Evolutionary conservation across 2,888 invertebrate species (phyloP).

Genomic region (Melieria omissa): DNA sequence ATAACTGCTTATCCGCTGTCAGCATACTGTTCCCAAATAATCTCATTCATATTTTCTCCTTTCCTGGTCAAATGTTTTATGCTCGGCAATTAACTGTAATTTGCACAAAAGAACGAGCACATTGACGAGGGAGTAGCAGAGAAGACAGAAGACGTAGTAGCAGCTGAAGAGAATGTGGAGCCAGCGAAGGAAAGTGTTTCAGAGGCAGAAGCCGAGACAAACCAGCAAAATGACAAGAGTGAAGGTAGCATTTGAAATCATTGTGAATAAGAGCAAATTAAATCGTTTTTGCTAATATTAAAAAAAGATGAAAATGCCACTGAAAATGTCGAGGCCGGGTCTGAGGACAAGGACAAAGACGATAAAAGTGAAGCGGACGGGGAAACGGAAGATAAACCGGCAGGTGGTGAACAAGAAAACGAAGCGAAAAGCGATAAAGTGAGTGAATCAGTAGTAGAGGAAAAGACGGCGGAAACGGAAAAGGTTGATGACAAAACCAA

Average conservation of each 20-base stretch:
- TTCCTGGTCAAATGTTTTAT: too few species aligned
- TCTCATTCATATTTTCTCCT: too few species aligned
- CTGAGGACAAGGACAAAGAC: slow-evolving; percentile 16
- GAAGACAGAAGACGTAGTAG: slow-evolving; percentile 12
- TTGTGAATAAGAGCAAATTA: slow-evolving; percentile 22
- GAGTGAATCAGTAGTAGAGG: slow-evolving; percentile 12
- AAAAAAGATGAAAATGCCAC: slow-evolving; percentile 15
- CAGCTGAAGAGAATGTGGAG: slow-evolving; percentile 23
- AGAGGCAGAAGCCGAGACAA: slow-evolving; percentile 12
- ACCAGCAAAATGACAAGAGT: slow-evolving; percentile 1
- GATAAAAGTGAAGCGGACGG: slow-evolving; percentile 21
- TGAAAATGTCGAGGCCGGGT: slow-evolving; percentile 14
- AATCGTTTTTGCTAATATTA: background rate
- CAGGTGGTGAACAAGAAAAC: slow-evolving; percentile 5
- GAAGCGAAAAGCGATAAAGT: slow-evolving; percentile 18
- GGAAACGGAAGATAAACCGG: slow-evolving; percentile 19
- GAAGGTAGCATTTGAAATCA: slow-evolving; percentile 2
- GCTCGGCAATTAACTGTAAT: too few species aligned
- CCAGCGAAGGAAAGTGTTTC: slow-evolving; percentile 6
- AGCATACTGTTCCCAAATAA: too few species aligned
- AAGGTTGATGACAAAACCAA: slow-evolving; percentile 32
- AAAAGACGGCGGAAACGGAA: slow-evolving; percentile 32
- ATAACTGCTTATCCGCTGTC: too few species aligned
- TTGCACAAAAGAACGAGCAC: background rate
- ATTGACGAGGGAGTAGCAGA: background rate